Percentiles rank a stretch among this genome's conserved stretches.
phyloP scores from a whole-genome alignment of 2,888 invertebrate species.

The Encarsia formosa region DNA sequence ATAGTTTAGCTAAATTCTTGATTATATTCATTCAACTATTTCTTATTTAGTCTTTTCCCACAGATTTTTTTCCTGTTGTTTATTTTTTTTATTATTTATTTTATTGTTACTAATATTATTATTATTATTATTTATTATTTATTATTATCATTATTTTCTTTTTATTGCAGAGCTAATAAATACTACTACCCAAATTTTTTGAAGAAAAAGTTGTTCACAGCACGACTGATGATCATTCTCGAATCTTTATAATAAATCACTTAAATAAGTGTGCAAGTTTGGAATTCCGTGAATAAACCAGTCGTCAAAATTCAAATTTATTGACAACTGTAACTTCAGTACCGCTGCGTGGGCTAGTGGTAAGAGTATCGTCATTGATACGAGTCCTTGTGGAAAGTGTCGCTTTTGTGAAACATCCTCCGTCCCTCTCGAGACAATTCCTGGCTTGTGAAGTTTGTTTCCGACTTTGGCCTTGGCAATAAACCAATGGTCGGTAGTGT shows the following conservation, averaged over 20 bases:
- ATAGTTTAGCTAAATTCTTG: no score
- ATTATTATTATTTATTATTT: no score
- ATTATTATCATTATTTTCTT: not conserved
- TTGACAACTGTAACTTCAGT: conserved; percentile 36
- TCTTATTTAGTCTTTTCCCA: no score
- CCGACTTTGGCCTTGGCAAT: conserved; percentile 76
- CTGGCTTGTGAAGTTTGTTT: conserved; percentile 72
- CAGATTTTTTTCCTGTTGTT: no score
- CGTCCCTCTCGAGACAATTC: conserved; percentile 55
- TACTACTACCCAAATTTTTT: not conserved
- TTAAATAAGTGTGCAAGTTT: not conserved
- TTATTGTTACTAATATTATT: no score
- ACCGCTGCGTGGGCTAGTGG: conserved; percentile 57
- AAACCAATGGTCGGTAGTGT: conserved; percentile 60
- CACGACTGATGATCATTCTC: no score
- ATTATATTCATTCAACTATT: no score
- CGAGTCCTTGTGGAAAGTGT: conserved; percentile 70
- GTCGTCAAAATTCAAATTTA: not conserved
- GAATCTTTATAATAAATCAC: not conserved
- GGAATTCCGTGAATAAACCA: not conserved
- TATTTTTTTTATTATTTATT: no score
- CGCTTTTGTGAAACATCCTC: conserved; percentile 70
- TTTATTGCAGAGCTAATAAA: not conserved
- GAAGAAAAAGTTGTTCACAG: not conserved
- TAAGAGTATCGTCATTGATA: conserved; percentile 71